Percentiles rank a stretch among this genome's conserved stretches.
Evolutionary conservation across 1,140 invertebrate species (phyloP).

Genomic region (Eriocheir sinensis): DNA sequence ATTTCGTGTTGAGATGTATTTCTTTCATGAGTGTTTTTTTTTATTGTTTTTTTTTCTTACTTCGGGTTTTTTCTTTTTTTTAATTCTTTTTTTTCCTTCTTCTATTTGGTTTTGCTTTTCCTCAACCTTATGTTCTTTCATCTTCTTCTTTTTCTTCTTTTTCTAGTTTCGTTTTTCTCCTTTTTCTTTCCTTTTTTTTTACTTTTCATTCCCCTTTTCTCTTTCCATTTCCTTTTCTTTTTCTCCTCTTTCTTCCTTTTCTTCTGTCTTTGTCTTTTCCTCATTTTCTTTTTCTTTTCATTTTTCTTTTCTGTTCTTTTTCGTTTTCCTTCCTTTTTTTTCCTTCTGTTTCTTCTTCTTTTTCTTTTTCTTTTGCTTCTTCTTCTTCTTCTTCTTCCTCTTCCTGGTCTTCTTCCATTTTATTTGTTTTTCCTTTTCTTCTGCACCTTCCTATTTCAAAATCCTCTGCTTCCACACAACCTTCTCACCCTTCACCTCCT

Average conservation of each 20-base stretch:
- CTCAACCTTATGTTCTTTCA: neutral
- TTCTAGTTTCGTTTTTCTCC: neutral
- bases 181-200: neutral
- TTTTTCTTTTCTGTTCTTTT: neutral
- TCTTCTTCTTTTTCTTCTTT: neutral
- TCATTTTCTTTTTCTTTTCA: neutral
- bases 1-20: neutral
- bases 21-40: neutral
- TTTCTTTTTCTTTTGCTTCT: too few species aligned
- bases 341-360: too few species aligned
- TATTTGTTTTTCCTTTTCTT: too few species aligned
- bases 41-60: neutral
- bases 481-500: too few species aligned
- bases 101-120: too few species aligned
- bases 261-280: too few species aligned
- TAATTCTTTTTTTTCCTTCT: neutral
- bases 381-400: neutral
- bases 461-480: too few species aligned
- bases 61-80: neutral
- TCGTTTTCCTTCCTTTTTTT: neutral
- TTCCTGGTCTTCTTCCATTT: too few species aligned
- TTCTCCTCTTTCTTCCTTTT: neutral
- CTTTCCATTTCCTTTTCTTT: neutral
- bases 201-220: neutral
- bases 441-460: too few species aligned